A percentile compares a stretch with the other conserved stretches of the same genome.
phyloP scores from a whole-genome alignment of 2,888 invertebrate genomes.

The Leptinotarsa tumamoca region DNA sequence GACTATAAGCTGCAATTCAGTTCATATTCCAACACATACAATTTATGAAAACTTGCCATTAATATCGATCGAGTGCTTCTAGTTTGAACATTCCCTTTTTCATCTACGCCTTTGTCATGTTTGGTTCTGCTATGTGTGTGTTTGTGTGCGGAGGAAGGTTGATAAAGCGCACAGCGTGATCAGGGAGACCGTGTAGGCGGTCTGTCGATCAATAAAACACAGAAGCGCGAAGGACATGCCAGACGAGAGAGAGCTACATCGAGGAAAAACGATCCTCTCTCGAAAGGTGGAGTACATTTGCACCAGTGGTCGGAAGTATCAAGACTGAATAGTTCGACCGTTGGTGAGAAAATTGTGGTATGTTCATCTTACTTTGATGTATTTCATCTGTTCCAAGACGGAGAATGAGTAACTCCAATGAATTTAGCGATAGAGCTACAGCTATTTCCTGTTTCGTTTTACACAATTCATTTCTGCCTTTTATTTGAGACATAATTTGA shows the following conservation, averaged over 20 bases:
- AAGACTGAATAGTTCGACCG: neutral
- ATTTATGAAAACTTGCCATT: no score
- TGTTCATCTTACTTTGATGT: neutral
- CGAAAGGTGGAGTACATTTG: neutral
- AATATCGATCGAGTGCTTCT: no score
- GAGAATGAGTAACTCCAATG: no score
- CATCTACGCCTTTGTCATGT: conserved; percentile 21
- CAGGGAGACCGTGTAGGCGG: conserved; percentile 46
- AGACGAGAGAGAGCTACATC: conserved; percentile 33
- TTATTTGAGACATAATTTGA: no score
- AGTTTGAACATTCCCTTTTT: neutral
- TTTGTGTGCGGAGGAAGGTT: conserved; percentile 34
- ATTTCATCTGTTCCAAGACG: no score
- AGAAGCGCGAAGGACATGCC: conserved; percentile 40
- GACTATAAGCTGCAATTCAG: no score
- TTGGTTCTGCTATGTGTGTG: conserved; percentile 3
- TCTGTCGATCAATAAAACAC: conserved; percentile 47
- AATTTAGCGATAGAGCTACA: no score
- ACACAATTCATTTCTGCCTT: no score
- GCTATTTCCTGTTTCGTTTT: no score
- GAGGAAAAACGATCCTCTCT: conserved; percentile 24
- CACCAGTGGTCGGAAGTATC: neutral
- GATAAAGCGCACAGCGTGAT: conserved; percentile 43
- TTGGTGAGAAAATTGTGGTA: neutral
- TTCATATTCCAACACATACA: no score